Evolutionary conservation across 2,888 invertebrate species (phyloP).

Genomic region (Phaonia tiefii): DNA sequence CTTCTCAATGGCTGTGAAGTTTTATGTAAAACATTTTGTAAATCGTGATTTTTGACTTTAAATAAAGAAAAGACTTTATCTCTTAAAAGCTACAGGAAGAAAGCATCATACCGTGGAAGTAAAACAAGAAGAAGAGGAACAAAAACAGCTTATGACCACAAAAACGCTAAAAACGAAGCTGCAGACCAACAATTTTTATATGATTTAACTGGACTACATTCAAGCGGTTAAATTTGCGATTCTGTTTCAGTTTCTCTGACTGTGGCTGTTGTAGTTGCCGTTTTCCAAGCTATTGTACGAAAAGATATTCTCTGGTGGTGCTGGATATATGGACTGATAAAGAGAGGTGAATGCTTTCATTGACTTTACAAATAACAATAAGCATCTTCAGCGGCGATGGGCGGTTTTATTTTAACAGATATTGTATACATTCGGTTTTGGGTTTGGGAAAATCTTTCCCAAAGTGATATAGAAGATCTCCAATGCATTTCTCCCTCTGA

Average conservation of each 20-base stretch:
- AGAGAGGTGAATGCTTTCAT: slow-evolving; percentile 64
- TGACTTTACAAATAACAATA: slow-evolving; percentile 67
- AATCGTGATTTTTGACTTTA: slow-evolving; percentile 65
- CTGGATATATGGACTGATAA: slow-evolving; percentile 58
- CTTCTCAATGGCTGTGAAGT: slow-evolving; percentile 58
- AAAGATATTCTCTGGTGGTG: slow-evolving; percentile 21
- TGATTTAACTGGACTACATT: slow-evolving; percentile 70
- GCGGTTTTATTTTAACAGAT: slow-evolving; percentile 79
- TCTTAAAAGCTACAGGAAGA: neutral
- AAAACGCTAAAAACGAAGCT: slow-evolving; percentile 19
- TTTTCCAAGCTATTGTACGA: slow-evolving; percentile 29
- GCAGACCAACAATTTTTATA: slow-evolving; percentile 49
- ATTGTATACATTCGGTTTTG: slow-evolving; percentile 71
- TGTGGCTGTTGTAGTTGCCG: slow-evolving; percentile 33
- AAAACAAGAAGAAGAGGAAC: neutral
- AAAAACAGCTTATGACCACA: neutral
- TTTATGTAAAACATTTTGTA: slow-evolving; percentile 67
- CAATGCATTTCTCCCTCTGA: slow-evolving; percentile 27
- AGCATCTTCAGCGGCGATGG: slow-evolving; percentile 75
- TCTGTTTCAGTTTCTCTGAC: slow-evolving; percentile 6
- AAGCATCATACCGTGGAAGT: too few species aligned
- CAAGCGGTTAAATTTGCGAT: slow-evolving; percentile 49
- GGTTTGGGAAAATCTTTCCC: slow-evolving; percentile 18
- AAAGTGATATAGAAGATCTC: slow-evolving; percentile 64
- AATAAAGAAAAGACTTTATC: slow-evolving; percentile 31